A percentile compares a stretch with the other conserved stretches of the same genome.
phyloP scores from a whole-genome alignment of 2,797 vertebrate species.

The Distichodus sexfasciatus region DNA sequence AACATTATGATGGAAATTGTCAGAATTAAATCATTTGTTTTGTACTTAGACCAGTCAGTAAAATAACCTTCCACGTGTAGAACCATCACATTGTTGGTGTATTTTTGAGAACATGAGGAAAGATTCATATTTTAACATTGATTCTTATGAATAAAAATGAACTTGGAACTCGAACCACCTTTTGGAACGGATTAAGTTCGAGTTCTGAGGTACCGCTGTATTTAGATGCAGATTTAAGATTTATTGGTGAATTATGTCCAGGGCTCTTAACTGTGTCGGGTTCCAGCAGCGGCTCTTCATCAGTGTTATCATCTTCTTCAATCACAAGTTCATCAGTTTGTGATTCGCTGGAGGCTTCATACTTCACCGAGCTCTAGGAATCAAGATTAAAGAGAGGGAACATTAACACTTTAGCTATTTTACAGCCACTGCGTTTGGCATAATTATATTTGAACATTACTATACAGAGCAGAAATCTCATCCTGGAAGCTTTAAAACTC shows the following conservation, averaged over 20 bases:
- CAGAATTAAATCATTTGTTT: too few species aligned
- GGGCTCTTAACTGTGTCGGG: conserved; percentile 51
- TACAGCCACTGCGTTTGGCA: background rate
- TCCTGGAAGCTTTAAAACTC: background rate
- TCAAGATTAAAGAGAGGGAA: background rate
- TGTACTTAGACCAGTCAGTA: too few species aligned
- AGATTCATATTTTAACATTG: too few species aligned
- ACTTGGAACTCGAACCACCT: too few species aligned
- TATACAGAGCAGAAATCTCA: background rate
- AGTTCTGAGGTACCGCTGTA: too few species aligned
- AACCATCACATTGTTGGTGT: background rate
- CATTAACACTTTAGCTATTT: background rate
- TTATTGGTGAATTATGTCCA: background rate
- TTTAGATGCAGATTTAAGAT: too few species aligned
- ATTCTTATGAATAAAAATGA: too few species aligned
- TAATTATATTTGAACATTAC: background rate
- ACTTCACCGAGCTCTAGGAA: conserved; percentile 63
- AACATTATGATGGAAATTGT: too few species aligned
- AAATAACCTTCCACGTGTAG: background rate
- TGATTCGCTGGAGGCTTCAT: conserved; percentile 48
- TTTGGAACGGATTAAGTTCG: too few species aligned
- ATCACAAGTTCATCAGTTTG: conserved; percentile 38
- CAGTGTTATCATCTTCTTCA: conserved; percentile 41
- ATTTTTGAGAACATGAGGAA: too few species aligned
- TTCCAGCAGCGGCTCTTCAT: conserved; percentile 42